Base-by-base conservation (phyloP, 2,797 vertebrate genomes). In the Mus spretus region DNA sequence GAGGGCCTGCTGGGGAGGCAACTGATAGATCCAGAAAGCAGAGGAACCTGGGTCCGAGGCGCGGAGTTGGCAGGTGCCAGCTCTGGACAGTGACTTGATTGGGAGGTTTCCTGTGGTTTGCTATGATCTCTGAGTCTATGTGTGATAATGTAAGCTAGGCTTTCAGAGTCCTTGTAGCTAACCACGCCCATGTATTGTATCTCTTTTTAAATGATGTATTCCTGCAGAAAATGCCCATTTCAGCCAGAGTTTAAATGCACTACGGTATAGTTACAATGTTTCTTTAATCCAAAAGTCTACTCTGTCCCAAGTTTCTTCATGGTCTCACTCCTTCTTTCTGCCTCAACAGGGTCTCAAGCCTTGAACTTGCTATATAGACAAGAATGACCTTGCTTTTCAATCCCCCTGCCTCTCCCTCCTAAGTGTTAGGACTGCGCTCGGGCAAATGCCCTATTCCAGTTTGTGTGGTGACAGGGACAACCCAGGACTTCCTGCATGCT, bases 31-130 rank as follows among this genome's bases (percentile, higher is more conserved):
- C 31, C 2, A 3, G 26, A 47, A n/a, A 87, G 31, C 61, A 67
- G 67, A 70, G 28, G 28, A 47, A n/a, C 55, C 65, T 5, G 19
- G 37, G 85, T 81, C 24, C 50, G 28, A 1, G 0, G 13, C 0
- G 6, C 47, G 17, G 5, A 0, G 34, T 40, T 0, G n/a, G 63
- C 24, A 13, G 20, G 1, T 6, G 1, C 82, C 37, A 11, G 53
- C 37, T 31, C 78, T 12, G 61, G 37, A 17, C 10, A 3, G 59
- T 61, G n/a, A 44, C 9, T 14, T 11, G 8, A 28, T 4, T 3
- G 59, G 28, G 65, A 61, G 31, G 47, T 77, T 80, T 34, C 59
- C 15, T 91, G 77, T 70, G 14, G 1, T 81, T 81, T 13, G 22
- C 67, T 37, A 10, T 15, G n/a, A 55, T 78, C 7, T 12, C 61